phyloP scores from a whole-genome alignment of 2,888 invertebrate species.

The Parnassius smintheus region DNA sequence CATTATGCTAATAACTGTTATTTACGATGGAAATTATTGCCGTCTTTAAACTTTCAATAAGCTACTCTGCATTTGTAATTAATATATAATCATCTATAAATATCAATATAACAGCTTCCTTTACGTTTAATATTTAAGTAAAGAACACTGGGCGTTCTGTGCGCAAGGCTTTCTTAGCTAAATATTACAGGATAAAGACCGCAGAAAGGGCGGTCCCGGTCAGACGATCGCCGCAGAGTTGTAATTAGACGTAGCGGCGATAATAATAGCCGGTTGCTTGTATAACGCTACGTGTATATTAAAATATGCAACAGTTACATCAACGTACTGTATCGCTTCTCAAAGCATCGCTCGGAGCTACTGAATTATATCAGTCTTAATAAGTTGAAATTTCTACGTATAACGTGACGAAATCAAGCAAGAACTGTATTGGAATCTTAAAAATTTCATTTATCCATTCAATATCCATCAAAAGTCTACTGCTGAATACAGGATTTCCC shows the following conservation, averaged over 20 bases:
- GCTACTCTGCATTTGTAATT: too few species aligned
- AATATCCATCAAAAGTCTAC: too few species aligned
- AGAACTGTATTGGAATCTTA: too few species aligned
- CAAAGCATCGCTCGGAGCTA: neutral
- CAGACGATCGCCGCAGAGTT: neutral
- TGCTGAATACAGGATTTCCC: too few species aligned
- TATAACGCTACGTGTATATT: neutral
- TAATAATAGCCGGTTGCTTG: slow-evolving; percentile 13
- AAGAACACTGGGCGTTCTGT: slow-evolving; percentile 2
- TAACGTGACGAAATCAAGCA: too few species aligned
- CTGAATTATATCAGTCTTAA: slow-evolving; percentile 1
- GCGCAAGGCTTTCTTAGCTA: neutral
- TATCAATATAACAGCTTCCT: too few species aligned
- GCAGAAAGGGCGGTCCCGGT: neutral
- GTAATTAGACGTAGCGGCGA: slow-evolving; percentile 9
- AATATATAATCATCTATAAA: too few species aligned
- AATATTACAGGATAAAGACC: slow-evolving; percentile 4
- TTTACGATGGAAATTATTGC: too few species aligned
- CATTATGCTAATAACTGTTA: too few species aligned
- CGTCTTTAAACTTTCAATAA: too few species aligned
- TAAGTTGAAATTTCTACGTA: too few species aligned
- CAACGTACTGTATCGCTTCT: neutral
- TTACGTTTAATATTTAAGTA: neutral
- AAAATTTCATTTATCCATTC: too few species aligned
- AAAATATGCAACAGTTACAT: slow-evolving; percentile 4